phyloP scores from a whole-genome alignment of 2,113 vertebrate genomes.

The Parotia lawesii region DNA sequence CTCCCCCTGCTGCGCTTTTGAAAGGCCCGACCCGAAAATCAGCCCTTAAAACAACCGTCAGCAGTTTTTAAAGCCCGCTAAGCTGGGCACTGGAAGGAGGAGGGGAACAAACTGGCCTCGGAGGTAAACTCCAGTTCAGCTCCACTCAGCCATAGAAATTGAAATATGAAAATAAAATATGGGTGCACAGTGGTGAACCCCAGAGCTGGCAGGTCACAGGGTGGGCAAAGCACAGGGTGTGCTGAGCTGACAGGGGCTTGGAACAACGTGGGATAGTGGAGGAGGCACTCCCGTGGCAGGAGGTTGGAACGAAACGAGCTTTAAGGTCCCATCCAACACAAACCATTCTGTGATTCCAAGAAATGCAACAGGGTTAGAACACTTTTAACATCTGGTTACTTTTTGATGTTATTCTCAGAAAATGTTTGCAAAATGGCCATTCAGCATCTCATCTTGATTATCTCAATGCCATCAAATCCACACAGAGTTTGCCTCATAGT shows the following conservation, averaged over 20 bases:
- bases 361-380: background rate
- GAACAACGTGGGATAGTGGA: background rate
- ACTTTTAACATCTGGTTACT: background rate
- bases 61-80: background rate
- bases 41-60: background rate
- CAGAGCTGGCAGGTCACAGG: background rate
- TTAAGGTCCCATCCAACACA: background rate
- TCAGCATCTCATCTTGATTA: background rate
- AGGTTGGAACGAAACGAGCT: background rate
- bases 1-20: background rate
- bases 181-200: background rate
- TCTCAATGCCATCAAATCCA: background rate
- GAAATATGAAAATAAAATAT: background rate
- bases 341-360: background rate
- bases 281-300: background rate
- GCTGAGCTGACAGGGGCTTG: background rate
- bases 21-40: background rate
- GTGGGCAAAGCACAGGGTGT: background rate
- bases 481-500: background rate
- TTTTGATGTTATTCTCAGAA: background rate
- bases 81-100: background rate
- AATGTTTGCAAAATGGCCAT: background rate
- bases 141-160: background rate
- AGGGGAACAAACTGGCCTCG: background rate
- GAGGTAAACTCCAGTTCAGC: background rate